These are phyloP conservation scores for Melanostoma scalare DNA, from an alignment of 2,888 invertebrate species.

Conservation along the genomic window DNA sequence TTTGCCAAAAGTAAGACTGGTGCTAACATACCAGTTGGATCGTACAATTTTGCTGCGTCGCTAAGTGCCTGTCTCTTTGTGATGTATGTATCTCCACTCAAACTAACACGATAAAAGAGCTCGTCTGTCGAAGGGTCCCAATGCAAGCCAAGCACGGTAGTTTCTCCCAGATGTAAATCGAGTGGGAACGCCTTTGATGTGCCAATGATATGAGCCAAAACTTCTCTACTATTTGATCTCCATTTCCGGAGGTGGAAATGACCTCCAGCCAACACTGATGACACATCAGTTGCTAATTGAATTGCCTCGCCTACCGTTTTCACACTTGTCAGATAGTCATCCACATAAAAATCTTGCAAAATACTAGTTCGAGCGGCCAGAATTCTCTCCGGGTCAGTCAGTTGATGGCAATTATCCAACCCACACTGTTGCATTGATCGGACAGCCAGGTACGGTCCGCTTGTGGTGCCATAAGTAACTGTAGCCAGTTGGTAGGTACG, in stretches of 20 bases:
- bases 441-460: conserved; percentile 11
- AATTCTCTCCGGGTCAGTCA: no score
- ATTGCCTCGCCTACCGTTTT: neutral
- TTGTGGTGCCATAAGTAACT: neutral
- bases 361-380: no score
- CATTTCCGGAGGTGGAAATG: conserved; percentile 31
- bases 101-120: conserved; percentile 10
- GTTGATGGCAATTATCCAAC: conserved; percentile 4
- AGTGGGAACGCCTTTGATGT: neutral
- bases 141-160: conserved; percentile 1
- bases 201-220: neutral
- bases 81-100: neutral
- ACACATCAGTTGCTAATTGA: conserved; percentile 7
- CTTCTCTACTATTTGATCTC: conserved; percentile 7
- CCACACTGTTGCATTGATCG: conserved; percentile 3
- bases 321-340: conserved; percentile 10
- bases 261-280: no score
- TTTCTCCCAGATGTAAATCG: neutral
- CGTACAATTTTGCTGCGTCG: neutral
- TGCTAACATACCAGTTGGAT: conserved; percentile 11
- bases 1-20: neutral
- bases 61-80: conserved; percentile 3
- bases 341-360: conserved; percentile 7
- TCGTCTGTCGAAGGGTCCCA: neutral
- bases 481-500: no score